These are phyloP conservation scores for Halesus radiatus DNA, from an alignment of 1,140 invertebrate genomes.

Conservation along the genomic window DNA sequence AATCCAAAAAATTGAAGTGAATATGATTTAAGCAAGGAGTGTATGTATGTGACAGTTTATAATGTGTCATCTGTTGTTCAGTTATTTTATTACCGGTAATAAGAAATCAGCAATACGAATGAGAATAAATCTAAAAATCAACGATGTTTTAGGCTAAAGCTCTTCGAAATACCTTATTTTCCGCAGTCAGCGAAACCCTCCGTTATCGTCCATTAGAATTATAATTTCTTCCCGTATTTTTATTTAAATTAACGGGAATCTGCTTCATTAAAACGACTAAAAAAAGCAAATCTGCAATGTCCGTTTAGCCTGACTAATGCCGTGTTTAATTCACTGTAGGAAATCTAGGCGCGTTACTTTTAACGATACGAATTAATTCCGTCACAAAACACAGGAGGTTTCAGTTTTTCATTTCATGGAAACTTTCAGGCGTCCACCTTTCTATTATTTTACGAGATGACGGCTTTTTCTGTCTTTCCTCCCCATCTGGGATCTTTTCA, in stretches of 20 bases:
- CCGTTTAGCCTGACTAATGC: conserved; percentile 3
- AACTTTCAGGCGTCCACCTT: conserved; percentile 11
- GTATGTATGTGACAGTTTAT: too few relatives aligned
- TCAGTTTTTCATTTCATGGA: conserved; percentile 4
- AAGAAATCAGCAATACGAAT: too few relatives aligned
- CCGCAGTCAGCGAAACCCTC: too few relatives aligned
- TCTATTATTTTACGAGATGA: conserved; percentile 32
- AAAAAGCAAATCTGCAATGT: neutral
- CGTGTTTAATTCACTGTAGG: conserved; percentile 19
- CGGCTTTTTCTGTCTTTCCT: neutral
- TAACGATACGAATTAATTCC: conserved; percentile 29
- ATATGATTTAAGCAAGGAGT: too few relatives aligned
- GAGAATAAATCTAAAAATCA: too few relatives aligned
- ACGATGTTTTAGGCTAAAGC: too few relatives aligned
- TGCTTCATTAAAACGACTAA: neutral
- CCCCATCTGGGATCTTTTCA: conserved; percentile 32
- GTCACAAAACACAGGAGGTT: conserved; percentile 22
- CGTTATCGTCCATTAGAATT: too few relatives aligned
- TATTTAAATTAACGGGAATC: conserved; percentile 8
- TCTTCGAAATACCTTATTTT: too few relatives aligned
- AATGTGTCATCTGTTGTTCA: too few relatives aligned
- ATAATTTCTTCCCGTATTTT: too few relatives aligned
- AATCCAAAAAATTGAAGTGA: too few relatives aligned
- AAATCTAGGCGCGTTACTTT: conserved; percentile 28
- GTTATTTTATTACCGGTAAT: too few relatives aligned